These are phyloP conservation scores for Palaemon carinicauda DNA, from an alignment of 1,140 invertebrate genomes.

Conservation along the genomic window DNA sequence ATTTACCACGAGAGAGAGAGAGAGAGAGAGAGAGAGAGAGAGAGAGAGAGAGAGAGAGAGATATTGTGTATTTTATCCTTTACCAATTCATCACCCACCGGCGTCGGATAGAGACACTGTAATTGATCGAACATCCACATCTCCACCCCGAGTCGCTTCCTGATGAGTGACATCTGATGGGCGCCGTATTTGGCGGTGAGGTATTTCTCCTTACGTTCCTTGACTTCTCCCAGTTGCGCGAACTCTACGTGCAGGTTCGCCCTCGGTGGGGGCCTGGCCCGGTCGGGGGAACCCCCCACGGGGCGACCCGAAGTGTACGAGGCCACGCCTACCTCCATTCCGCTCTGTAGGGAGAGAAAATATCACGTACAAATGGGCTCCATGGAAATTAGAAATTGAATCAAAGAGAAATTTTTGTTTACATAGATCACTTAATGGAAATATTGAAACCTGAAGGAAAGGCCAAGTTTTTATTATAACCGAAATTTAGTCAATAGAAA, in stretches of 20 bases:
- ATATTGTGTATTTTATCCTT: too few species aligned
- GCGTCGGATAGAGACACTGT: slow-evolving; percentile 59
- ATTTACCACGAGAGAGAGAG: neutral
- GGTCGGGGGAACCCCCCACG: slow-evolving; percentile 51
- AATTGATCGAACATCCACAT: slow-evolving; percentile 98
- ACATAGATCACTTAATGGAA: too few species aligned
- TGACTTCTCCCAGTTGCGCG: slow-evolving; percentile 55
- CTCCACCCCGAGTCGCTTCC: slow-evolving; percentile 91
- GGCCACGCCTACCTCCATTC: slow-evolving; percentile 58
- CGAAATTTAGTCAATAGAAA: too few species aligned
- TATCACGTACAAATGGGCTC: too few species aligned
- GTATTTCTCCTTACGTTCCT: slow-evolving; percentile 78
- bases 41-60: too few species aligned
- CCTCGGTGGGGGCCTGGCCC: slow-evolving; percentile 22
- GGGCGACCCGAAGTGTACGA: slow-evolving; percentile 39
- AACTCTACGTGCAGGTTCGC: slow-evolving; percentile 58
- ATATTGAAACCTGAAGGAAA: too few species aligned
- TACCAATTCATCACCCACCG: too few species aligned
- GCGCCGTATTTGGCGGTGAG: slow-evolving; percentile 95
- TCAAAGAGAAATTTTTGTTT: too few species aligned
- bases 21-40: too few species aligned
- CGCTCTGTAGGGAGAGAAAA: slow-evolving; percentile 35
- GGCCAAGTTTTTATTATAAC: too few species aligned
- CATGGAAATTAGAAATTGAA: too few species aligned
- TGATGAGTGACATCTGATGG: slow-evolving; percentile 95